These are phyloP conservation scores for Patagioenas fasciata DNA, from an alignment of 2,113 vertebrate species.

Conservation along the genomic window DNA sequence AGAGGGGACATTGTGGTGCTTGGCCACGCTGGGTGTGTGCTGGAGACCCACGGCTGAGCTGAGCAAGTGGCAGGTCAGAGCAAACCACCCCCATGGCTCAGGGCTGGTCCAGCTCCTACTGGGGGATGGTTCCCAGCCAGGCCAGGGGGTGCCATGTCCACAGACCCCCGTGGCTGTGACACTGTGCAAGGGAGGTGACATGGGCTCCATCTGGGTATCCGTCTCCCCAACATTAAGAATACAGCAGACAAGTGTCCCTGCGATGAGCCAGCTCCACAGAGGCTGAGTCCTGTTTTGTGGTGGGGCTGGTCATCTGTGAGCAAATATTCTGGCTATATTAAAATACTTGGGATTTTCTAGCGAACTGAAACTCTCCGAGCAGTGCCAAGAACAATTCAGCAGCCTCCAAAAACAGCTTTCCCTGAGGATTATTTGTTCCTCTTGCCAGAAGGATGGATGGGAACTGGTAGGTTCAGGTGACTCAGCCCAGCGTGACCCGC, in stretches of 20 bases:
- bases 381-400: conserved; percentile 55
- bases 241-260: neutral
- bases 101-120: neutral
- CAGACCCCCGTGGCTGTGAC: accelerated
- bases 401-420: conserved; percentile 55
- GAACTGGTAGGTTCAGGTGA: conserved; percentile 4
- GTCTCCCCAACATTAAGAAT: accelerated
- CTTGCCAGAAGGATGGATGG: conserved; percentile 19
- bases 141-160: neutral
- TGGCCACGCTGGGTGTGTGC: no score
- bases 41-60: neutral
- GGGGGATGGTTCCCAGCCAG: neutral
- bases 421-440: conserved; percentile 19
- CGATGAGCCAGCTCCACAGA: neutral
- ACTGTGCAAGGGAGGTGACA: neutral
- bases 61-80: neutral
- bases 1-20: neutral
- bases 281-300: neutral
- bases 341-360: conserved; percentile 50
- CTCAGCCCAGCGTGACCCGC: neutral
- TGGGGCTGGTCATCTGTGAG: neutral
- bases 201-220: neutral
- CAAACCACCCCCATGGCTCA: neutral
- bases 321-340: neutral
- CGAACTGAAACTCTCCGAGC: neutral